Conservation (phyloP, 2,113 vertebrate genomes). For the Zosterops hypoxanthus region DNA sequence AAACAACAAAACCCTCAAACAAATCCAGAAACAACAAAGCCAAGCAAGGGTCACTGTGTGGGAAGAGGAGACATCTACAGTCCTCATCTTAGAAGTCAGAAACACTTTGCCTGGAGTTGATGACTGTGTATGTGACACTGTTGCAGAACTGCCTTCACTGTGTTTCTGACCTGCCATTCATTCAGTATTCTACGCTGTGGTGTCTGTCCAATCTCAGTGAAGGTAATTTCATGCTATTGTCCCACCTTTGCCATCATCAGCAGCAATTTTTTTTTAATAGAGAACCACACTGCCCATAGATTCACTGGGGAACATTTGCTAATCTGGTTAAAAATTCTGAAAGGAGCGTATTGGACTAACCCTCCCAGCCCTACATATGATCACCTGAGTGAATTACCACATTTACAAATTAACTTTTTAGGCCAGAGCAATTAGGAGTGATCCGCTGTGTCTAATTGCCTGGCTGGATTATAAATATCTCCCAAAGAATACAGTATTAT, state of each 20-base stretch:
- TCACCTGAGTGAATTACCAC: neutral
- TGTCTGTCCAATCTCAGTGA: neutral
- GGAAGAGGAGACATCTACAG: fast-evolving
- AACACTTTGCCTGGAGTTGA: neutral
- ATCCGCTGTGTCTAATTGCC: neutral
- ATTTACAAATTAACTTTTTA: neutral
- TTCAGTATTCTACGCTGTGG: neutral
- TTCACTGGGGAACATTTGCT: neutral
- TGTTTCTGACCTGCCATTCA: neutral
- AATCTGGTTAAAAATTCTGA: neutral
- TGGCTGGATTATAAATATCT: neutral
- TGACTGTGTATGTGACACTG: neutral
- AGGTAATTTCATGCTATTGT: neutral
- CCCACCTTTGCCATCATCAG: neutral
- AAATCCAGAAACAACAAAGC: neutral
- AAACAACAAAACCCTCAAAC: neutral
- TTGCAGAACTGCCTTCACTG: neutral
- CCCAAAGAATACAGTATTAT: neutral
- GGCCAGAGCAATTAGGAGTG: neutral
- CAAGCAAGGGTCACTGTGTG: neutral
- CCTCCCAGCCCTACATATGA: neutral
- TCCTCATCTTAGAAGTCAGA: neutral
- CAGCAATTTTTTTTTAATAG: neutral
- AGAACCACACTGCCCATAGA: neutral
- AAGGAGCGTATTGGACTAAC: neutral